Percentiles rank a stretch among this genome's conserved stretches.
Conservation (phyloP, 2,888 invertebrate genomes). For the Idaea dimidiata region DNA sequence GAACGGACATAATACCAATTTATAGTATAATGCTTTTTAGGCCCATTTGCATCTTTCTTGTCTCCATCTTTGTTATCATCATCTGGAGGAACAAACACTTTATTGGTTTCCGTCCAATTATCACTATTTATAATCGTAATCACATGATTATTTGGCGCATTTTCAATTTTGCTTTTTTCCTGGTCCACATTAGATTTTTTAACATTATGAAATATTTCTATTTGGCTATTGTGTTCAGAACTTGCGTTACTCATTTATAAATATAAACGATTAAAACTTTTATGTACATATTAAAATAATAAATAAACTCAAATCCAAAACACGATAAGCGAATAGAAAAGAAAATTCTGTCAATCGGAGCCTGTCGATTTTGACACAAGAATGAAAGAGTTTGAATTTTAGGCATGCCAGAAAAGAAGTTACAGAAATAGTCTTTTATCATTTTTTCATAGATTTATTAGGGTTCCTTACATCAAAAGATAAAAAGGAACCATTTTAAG, state of each 20-base stretch:
- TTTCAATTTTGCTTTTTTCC: neutral
- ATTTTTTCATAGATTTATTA: too few species aligned
- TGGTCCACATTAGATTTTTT: neutral
- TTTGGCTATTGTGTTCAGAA: neutral
- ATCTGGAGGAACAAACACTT: neutral
- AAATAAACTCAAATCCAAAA: neutral
- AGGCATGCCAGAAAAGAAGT: neutral
- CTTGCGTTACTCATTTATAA: neutral
- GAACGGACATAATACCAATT: neutral
- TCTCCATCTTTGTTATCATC: neutral
- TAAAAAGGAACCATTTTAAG: too few species aligned
- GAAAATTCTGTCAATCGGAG: neutral
- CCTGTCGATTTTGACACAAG: neutral
- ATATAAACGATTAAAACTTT: neutral
- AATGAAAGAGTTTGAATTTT: neutral
- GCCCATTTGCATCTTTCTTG: neutral
- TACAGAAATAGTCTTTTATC: neutral
- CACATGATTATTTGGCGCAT: neutral
- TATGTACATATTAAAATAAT: neutral
- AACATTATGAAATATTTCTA: neutral
- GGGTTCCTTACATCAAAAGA: too few species aligned
- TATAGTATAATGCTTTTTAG: neutral
- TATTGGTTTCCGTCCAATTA: neutral
- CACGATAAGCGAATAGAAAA: neutral
- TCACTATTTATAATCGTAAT: neutral